These are phyloP conservation scores for Macrosoma leucophasiata DNA, from an alignment of 2,888 invertebrate species.

Conservation along the genomic window DNA sequence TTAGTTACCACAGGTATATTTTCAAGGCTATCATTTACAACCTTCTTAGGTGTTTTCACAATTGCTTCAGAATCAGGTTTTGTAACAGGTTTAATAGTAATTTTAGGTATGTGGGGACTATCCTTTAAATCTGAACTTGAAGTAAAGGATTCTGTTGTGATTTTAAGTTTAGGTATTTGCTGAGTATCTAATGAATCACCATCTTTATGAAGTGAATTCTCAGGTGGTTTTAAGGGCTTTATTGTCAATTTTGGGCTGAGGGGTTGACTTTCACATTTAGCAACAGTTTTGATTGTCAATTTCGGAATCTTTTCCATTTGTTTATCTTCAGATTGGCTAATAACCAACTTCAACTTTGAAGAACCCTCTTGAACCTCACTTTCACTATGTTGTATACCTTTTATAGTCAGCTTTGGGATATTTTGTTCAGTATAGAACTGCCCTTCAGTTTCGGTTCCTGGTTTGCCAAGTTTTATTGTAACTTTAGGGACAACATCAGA, in stretches of 20 bases:
- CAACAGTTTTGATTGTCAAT: conserved; percentile 60
- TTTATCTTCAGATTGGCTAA: conserved; percentile 54
- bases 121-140: conserved; percentile 47
- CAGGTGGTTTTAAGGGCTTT: conserved; percentile 62
- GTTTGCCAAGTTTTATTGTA: conserved; percentile 65
- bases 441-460: conserved; percentile 61
- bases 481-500: conserved; percentile 62
- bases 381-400: conserved; percentile 53
- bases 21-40: conserved; percentile 45
- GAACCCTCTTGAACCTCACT: conserved; percentile 46
- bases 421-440: conserved; percentile 63
- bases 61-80: conserved; percentile 42
- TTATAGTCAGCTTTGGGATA: conserved; percentile 63
- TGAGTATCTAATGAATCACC: conserved; percentile 27
- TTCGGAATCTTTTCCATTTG: conserved; percentile 60
- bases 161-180: conserved; percentile 36
- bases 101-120: conserved; percentile 70
- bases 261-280: conserved; percentile 55
- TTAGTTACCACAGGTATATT: conserved; percentile 61
- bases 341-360: conserved; percentile 57
- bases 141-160: conserved; percentile 42
- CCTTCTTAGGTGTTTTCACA: conserved; percentile 40
- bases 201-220: conserved; percentile 37
- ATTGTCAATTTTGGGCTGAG: conserved; percentile 68
- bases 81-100: conserved; percentile 73